Evolutionary conservation across 2,113 vertebrate genomes (phyloP), one percentile per base, ranked within the genome.

Genomic region (Marcusenius ussheri): DNA sequence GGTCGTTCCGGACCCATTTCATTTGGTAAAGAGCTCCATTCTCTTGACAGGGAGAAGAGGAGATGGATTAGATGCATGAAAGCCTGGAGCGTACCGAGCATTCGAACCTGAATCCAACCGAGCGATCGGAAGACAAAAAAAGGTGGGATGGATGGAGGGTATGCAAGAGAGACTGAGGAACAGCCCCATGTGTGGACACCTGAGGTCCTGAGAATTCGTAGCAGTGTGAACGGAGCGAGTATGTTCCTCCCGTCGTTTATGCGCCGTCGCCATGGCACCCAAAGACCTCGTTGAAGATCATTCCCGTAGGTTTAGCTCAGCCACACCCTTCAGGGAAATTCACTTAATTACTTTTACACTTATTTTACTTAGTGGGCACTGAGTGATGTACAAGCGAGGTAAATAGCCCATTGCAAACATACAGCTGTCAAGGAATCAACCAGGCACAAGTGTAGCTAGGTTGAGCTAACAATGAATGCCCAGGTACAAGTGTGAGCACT

Each of bases 21-120:
- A 80, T 90, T 91, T 85, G 0, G 87, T 70, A 92, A 90, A 90
- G 88, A 89, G 90, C 84, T 90, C 89, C 87, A 56, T 89, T 90
- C 90, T 89, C 49, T 66, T 87, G 89, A 92, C 89, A 86, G 90
- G 89, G 89, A 92, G 83, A 70, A 89, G 87, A 87, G 83, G 91
- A 87, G 50, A 92, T 91, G 90, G 89, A 90, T 91, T 39, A 47
- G 50, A 87, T 45, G 45, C 88, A 58, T 88, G 88, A 87, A 77
- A 87, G 56, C 39, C 39, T 47, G 24, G 62, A 74, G 42, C 53
- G 89, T 39, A 87, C 46, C 0, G 53, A 89, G 83, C 51, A n/a
- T 50, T 24, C 51, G 62, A 66, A 86, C 80, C 74, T 5, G 6
- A 42, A 80, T 42, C 74, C 74, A 42, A 39, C 35, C 1, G 35